A percentile compares a stretch with the other conserved stretches of the same genome.
Evolutionary conservation across 2,113 vertebrate species (phyloP).

Genomic region (Limanda limanda): DNA sequence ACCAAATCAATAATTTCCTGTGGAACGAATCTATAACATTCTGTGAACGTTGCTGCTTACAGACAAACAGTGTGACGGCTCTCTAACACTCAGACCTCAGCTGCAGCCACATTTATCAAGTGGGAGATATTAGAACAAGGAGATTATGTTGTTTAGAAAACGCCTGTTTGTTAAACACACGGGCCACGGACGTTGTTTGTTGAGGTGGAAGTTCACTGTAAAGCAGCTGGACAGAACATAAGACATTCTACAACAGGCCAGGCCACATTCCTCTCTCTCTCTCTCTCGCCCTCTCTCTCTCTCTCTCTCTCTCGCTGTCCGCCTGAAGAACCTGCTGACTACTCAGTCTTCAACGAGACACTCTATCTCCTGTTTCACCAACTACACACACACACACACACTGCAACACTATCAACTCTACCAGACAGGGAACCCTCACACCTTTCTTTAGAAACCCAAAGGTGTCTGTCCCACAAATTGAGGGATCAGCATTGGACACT

Average conservation of each 20-base stretch:
- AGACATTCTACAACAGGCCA: conserved; percentile 21
- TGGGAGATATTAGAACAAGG: background rate
- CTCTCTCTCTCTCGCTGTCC: background rate
- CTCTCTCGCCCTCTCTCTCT: background rate
- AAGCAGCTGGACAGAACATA: conserved; percentile 17
- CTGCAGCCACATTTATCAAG: background rate
- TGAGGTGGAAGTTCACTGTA: background rate
- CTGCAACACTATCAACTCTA: conserved; percentile 15
- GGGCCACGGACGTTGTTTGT: background rate
- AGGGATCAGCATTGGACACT: conserved; percentile 13
- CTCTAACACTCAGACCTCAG: background rate
- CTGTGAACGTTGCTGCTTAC: background rate
- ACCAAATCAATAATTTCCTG: conserved; percentile 10
- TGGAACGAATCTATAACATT: background rate
- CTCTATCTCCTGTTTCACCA: conserved; percentile 57
- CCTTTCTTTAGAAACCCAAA: conserved; percentile 3
- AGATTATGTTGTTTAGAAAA: background rate
- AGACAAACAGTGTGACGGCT: background rate
- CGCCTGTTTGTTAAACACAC: background rate
- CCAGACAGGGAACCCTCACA: background rate
- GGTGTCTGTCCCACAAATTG: conserved; percentile 10
- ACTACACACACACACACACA: background rate
- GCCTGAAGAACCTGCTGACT: conserved; percentile 71
- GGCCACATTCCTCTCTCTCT: conserved; percentile 24
- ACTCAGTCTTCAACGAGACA: conserved; percentile 43